These are phyloP conservation scores for Hirudinaria manillensis DNA, from an alignment of 2,888 invertebrate species.

Conservation along the genomic window DNA sequence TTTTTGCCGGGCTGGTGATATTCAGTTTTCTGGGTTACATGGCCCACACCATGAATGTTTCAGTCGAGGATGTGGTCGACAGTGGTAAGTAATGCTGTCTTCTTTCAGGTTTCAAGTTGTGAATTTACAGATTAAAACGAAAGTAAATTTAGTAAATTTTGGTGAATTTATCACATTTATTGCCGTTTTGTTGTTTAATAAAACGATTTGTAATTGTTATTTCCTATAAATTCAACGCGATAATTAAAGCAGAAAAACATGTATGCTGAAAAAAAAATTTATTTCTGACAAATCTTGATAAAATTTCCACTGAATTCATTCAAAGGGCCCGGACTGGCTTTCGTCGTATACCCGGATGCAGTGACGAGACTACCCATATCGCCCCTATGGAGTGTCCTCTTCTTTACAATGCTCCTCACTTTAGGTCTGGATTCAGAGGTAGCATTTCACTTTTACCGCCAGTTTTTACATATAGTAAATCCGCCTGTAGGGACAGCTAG, in stretches of 20 bases:
- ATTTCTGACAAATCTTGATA: too few species aligned
- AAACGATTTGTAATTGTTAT: too few species aligned
- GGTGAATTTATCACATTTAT: not conserved
- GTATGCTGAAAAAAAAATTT: too few species aligned
- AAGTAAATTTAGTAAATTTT: not conserved
- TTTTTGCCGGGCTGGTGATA: slow-evolving; percentile 53
- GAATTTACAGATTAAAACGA: not conserved
- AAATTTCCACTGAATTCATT: too few species aligned
- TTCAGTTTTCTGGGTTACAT: slow-evolving; percentile 53
- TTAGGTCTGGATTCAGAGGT: slow-evolving; percentile 48
- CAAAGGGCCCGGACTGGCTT: slow-evolving; percentile 49
- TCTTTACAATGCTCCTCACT: slow-evolving; percentile 44
- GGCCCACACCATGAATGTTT: slow-evolving; percentile 47
- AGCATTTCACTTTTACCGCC: slow-evolving; percentile 22
- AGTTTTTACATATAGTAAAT: too few species aligned
- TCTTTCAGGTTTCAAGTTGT: not conserved
- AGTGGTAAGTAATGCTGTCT: slow-evolving; percentile 43
- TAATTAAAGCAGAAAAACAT: too few species aligned
- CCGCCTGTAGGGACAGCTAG: too few species aligned
- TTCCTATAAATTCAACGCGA: too few species aligned
- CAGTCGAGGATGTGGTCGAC: slow-evolving; percentile 48
- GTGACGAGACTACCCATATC: slow-evolving; percentile 41
- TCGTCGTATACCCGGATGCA: slow-evolving; percentile 49
- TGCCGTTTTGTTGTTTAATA: not conserved
- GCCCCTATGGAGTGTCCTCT: slow-evolving; percentile 43